Evolutionary conservation across 2,888 invertebrate genomes (phyloP).

Genomic region (Ormia ochracea): DNA sequence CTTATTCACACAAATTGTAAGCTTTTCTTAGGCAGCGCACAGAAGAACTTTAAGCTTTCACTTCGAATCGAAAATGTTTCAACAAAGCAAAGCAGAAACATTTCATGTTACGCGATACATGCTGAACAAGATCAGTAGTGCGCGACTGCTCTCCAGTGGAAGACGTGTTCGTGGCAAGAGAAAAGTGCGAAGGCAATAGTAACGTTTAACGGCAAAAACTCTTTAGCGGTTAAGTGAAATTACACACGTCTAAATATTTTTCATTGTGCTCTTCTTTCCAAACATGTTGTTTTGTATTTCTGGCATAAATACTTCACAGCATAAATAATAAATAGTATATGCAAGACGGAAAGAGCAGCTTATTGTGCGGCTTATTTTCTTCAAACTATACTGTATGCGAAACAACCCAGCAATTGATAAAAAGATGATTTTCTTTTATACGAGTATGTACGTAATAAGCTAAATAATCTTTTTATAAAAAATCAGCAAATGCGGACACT

Average conservation of each 20-base stretch:
- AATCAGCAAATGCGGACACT: neutral
- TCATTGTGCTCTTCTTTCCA: neutral
- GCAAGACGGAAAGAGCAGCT: neutral
- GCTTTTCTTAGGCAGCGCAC: slow-evolving; percentile 23
- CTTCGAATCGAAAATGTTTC: neutral
- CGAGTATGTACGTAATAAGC: neutral
- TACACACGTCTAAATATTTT: slow-evolving; percentile 27
- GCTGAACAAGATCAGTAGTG: slow-evolving; percentile 59
- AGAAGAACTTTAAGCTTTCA: slow-evolving; percentile 45
- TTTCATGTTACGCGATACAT: slow-evolving; percentile 31
- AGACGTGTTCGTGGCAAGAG: slow-evolving; percentile 38
- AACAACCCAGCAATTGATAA: neutral
- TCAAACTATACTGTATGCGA: slow-evolving; percentile 8
- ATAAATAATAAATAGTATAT: neutral
- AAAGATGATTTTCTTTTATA: neutral
- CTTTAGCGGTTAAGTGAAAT: slow-evolving; percentile 61
- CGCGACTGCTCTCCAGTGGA: slow-evolving; percentile 52
- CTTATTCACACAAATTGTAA: slow-evolving; percentile 12
- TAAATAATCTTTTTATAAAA: neutral
- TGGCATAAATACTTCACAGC: neutral
- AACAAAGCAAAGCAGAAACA: too few relatives aligned
- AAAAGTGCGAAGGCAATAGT: neutral
- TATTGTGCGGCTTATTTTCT: neutral
- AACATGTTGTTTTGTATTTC: neutral
- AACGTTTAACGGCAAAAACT: slow-evolving; percentile 22